Percentiles rank a stretch among this genome's conserved stretches.
phyloP scores from a whole-genome alignment of 2,888 invertebrate species.

The Drosophila mimetica region DNA sequence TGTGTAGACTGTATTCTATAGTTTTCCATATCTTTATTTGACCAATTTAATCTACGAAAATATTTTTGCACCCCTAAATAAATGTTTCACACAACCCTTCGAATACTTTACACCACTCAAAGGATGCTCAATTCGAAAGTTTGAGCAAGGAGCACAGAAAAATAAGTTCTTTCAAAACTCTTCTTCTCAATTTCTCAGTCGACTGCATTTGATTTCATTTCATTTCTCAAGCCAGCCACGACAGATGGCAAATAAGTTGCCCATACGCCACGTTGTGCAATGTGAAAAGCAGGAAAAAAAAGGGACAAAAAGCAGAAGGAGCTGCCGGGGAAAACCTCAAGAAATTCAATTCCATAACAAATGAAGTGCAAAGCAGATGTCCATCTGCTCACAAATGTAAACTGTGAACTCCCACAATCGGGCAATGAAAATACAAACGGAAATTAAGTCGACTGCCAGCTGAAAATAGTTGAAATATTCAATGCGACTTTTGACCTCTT shows the following conservation, averaged over 20 bases:
- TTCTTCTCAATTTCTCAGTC: slow-evolving; percentile 62
- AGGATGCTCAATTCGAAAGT: slow-evolving; percentile 20
- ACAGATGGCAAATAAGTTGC: slow-evolving; percentile 68
- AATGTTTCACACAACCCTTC: slow-evolving; percentile 9
- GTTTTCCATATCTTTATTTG: too few species aligned
- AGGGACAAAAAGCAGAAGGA: slow-evolving; percentile 6
- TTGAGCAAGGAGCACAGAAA: background rate
- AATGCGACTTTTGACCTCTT: slow-evolving; percentile 22
- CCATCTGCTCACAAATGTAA: slow-evolving; percentile 49
- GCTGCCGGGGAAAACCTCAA: slow-evolving; percentile 39
- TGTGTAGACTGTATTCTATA: too few species aligned
- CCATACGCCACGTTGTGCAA: slow-evolving; percentile 60
- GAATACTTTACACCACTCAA: slow-evolving; percentile 20
- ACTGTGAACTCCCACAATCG: slow-evolving; percentile 8
- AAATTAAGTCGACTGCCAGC: slow-evolving; percentile 65
- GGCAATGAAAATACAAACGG: slow-evolving; percentile 58
- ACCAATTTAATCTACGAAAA: too few species aligned
- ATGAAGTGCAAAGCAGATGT: slow-evolving; percentile 75
- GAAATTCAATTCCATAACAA: slow-evolving; percentile 72
- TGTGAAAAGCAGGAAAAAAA: too few species aligned
- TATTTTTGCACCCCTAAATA: background rate
- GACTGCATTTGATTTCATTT: slow-evolving; percentile 66
- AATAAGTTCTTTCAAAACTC: slow-evolving; percentile 38
- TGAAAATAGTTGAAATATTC: slow-evolving; percentile 51
- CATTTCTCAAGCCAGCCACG: slow-evolving; percentile 53